Percentiles rank a stretch among this genome's conserved stretches.
Conservation (phyloP, 2,113 vertebrate species). For the Alosa alosa region DNA sequence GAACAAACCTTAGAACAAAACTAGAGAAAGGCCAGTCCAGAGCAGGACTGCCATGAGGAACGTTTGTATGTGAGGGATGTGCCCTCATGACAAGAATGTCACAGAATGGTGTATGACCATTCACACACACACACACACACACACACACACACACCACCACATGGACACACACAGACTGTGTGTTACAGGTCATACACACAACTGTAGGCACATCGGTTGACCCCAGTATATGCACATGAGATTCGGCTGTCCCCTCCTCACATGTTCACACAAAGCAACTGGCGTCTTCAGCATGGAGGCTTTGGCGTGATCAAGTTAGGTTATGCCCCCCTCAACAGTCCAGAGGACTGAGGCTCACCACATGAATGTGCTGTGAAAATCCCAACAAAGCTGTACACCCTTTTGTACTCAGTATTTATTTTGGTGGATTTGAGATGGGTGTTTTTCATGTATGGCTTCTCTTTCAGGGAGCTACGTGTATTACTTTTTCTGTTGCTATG, state of each 20-base stretch:
- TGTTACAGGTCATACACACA: neutral
- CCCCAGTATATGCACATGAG: neutral
- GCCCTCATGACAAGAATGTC: neutral
- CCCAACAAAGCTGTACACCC: conserved; percentile 49
- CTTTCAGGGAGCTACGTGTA: conserved; percentile 63
- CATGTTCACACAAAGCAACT: neutral
- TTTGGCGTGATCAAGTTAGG: neutral
- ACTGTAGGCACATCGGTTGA: neutral
- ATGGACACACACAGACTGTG: neutral
- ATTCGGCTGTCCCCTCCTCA: neutral
- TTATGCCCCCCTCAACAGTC: neutral
- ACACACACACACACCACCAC: neutral
- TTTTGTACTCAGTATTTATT: conserved; percentile 73
- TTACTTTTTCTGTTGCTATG: conserved; percentile 72
- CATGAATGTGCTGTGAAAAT: conserved; percentile 65
- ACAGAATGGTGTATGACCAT: neutral
- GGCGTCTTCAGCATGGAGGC: neutral
- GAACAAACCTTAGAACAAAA: neutral
- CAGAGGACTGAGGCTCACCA: conserved; percentile 49
- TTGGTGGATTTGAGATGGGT: conserved; percentile 66
- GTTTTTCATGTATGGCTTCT: conserved; percentile 67
- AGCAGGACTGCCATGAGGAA: neutral
- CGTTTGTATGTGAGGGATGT: neutral
- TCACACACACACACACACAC: neutral
- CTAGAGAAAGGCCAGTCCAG: neutral